phyloP scores from a whole-genome alignment of 2,888 invertebrate genomes.

The Pogonocherus hispidulus region DNA sequence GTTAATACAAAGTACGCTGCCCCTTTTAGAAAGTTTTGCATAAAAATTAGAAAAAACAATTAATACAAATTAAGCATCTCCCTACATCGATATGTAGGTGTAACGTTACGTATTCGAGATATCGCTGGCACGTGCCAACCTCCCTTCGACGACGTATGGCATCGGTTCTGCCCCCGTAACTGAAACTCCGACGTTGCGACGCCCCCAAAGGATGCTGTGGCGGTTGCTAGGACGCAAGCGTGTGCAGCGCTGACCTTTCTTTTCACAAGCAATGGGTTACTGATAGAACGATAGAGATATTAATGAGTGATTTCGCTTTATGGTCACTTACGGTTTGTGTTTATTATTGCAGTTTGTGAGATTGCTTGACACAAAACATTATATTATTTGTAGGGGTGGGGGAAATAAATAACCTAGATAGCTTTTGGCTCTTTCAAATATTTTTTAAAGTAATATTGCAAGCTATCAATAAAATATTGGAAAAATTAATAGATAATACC shows the following conservation, averaged over 20 bases:
- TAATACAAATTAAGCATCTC: neutral
- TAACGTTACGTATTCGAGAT: neutral
- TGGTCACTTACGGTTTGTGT: too few relatives aligned
- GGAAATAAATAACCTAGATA: too few relatives aligned
- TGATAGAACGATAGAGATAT: constrained; percentile 13
- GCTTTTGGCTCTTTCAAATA: too few relatives aligned
- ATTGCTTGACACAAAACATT: too few relatives aligned
- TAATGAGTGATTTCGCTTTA: neutral
- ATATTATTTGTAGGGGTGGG: too few relatives aligned
- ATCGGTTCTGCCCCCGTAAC: constrained; percentile 18
- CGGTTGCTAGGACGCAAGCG: constrained; percentile 5
- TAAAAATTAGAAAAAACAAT: too few relatives aligned
- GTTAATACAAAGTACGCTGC: too few relatives aligned
- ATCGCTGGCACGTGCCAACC: constrained; percentile 1
- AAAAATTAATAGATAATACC: too few relatives aligned
- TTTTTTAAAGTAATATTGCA: too few relatives aligned
- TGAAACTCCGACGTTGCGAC: constrained; percentile 18
- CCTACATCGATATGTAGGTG: neutral
- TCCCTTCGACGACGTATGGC: constrained; percentile 22
- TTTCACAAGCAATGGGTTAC: constrained; percentile 1
- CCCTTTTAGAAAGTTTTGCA: too few relatives aligned
- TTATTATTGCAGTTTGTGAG: too few relatives aligned
- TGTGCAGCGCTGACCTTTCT: constrained; percentile 32
- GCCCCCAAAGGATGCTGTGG: constrained; percentile 20
- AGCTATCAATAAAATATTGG: too few relatives aligned